Percentiles rank a stretch among this genome's conserved stretches.
Conservation (phyloP, 2,797 vertebrate genomes). For the Spondyliosoma cantharus region DNA sequence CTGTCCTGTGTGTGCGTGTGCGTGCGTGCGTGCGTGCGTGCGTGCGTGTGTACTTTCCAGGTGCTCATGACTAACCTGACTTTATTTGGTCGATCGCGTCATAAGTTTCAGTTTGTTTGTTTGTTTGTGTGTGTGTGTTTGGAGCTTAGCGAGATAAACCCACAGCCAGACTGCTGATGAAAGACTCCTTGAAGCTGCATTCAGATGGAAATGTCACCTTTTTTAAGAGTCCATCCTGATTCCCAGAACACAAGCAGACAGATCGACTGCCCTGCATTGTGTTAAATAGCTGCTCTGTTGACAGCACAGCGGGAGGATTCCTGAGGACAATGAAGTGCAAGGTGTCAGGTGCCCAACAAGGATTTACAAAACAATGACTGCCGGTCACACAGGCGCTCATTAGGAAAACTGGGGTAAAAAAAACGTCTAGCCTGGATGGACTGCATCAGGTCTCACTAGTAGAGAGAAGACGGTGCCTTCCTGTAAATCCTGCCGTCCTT, state of each 20-base stretch:
- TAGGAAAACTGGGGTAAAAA: conserved; percentile 1
- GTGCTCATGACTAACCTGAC: conserved; percentile 46
- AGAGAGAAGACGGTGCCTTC: neutral
- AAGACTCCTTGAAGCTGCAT: conserved; percentile 15
- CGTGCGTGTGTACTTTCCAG: conserved; percentile 20
- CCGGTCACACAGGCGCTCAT: conserved; percentile 2
- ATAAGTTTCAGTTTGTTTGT: neutral
- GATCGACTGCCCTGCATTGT: conserved; percentile 27
- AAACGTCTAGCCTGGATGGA: neutral
- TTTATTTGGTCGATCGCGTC: conserved; percentile 25
- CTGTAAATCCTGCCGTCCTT: neutral
- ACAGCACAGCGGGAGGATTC: conserved; percentile 22
- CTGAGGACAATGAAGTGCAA: conserved; percentile 36
- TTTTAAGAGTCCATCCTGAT: conserved; percentile 22
- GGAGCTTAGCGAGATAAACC: neutral
- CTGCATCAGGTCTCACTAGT: conserved; percentile 16
- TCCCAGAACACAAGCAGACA: conserved; percentile 33
- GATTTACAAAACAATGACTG: conserved; percentile 61
- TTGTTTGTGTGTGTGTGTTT: neutral
- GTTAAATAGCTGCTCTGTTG: conserved; percentile 24
- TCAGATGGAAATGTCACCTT: conserved; percentile 38
- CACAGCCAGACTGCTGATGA: neutral
- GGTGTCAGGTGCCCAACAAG: conserved; percentile 23
- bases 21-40: conserved; percentile 24
- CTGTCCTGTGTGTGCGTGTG: conserved; percentile 29